Evolutionary conservation across 1,140 invertebrate genomes (phyloP), one percentile per base, ranked within the genome.

Genomic region (Bombus superbus): DNA sequence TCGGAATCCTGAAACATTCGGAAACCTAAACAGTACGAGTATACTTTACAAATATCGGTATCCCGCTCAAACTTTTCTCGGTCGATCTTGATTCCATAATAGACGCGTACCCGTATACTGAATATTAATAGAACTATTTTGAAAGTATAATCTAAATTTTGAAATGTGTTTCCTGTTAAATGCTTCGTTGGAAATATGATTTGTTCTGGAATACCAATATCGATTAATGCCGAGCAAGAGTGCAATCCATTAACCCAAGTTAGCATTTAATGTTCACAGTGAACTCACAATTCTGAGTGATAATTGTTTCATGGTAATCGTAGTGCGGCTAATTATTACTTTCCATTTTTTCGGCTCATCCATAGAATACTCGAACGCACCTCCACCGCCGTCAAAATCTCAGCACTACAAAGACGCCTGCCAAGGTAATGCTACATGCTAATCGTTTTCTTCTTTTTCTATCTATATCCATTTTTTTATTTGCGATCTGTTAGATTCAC

Each of bases 361-460:
- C 92, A 91, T 96, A 97, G 96, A 97, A 93, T 96, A 96, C 94
- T 96, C 96, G 94, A 96, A 96, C 92, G 96, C 96, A 92, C 97
- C 96, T 83, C 96, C 96, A 92, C 96, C 96, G 89, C 96, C 96
- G 75, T 96, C 96, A 91, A 96, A 96, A 94, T 96, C 96, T 93
- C 95, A 96, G 90, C 94, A 96, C 92, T 95, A 95, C 93, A 95
- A 95, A 95, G 96, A 95, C 94, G 96, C 95, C 92, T 96, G 95
- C 86, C 95, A 96, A 96, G 96, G 96, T 96, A 96, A 96, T 95
- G 87, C 91, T 83, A 87, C 28, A 79, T 68, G 88, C 86, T 86
- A 68, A 88, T 88, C 64, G 88, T 90, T 35, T 68, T 79, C 47
- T 81, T 40, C 40, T 75, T 78, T 64, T 66, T 64, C 0, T 57